Conservation (phyloP, 2,113 vertebrate species). For the Myocastor coypus region DNA sequence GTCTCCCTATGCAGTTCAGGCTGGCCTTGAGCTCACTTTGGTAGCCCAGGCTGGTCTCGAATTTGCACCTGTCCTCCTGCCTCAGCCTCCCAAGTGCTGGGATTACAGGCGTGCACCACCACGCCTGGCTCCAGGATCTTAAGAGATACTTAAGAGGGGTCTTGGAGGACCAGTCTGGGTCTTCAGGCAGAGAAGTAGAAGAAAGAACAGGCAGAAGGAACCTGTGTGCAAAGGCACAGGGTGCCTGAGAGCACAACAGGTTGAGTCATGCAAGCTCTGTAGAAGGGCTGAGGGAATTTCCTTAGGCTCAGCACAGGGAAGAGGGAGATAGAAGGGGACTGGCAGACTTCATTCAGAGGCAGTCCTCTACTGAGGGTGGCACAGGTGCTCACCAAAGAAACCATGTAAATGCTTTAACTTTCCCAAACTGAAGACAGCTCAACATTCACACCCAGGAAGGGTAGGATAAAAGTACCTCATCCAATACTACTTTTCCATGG, state of each 20-base stretch:
- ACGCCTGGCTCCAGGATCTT: too few species aligned
- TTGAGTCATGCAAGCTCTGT: background rate
- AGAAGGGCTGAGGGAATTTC: background rate
- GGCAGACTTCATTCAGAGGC: too few species aligned
- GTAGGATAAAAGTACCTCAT: too few species aligned
- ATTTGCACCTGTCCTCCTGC: too few species aligned
- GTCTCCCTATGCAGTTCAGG: too few species aligned
- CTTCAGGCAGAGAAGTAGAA: background rate
- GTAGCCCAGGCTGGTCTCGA: too few species aligned
- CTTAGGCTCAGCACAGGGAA: background rate
- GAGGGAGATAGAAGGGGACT: background rate
- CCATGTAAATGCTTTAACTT: background rate
- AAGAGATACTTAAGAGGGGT: background rate
- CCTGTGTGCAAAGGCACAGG: background rate
- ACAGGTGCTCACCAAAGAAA: background rate
- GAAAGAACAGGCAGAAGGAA: background rate
- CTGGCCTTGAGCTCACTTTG: too few species aligned
- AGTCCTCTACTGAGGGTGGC: background rate
- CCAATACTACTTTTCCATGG: background rate
- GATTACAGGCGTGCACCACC: too few species aligned
- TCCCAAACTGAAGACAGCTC: background rate
- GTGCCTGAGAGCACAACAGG: fast-evolving
- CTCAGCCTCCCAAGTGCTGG: too few species aligned
- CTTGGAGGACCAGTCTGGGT: background rate
- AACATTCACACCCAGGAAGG: too few species aligned